Conservation (phyloP, 2,888 invertebrate species). For the Eulithis testata region DNA sequence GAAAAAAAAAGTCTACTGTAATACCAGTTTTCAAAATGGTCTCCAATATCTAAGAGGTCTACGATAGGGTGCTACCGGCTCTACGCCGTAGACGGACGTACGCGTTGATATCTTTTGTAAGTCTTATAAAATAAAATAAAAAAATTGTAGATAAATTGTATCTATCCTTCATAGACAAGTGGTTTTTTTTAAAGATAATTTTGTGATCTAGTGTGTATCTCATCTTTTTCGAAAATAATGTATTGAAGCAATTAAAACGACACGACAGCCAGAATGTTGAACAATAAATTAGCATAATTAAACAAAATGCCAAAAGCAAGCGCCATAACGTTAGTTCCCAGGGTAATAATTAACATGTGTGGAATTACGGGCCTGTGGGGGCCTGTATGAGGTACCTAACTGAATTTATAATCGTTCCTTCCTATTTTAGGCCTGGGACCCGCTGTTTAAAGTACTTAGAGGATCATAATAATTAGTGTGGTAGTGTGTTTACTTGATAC, state of each 20-base stretch:
- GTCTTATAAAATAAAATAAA: not conserved
- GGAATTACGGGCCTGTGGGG: conserved; percentile 29
- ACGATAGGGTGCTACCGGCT: conserved; percentile 2
- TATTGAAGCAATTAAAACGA: conserved; percentile 19
- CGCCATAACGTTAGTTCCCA: conserved; percentile 35
- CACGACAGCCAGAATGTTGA: conserved; percentile 16
- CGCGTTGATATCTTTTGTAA: conserved; percentile 11
- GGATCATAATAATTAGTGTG: not conserved
- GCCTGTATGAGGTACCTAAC: conserved; percentile 9
- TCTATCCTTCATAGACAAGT: too few relatives aligned
- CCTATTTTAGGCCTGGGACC: not conserved
- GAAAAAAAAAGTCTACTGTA: too few relatives aligned
- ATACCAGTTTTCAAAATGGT: not conserved
- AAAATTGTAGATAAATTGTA: not conserved
- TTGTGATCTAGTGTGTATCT: too few relatives aligned
- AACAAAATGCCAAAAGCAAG: conserved; percentile 35
- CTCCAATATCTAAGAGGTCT: not conserved
- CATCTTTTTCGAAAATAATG: not conserved
- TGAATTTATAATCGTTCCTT: conserved; percentile 19
- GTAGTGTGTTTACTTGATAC: not conserved
- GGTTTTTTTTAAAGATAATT: too few relatives aligned
- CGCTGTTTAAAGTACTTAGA: not conserved
- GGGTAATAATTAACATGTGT: conserved; percentile 37
- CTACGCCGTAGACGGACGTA: conserved; percentile 13
- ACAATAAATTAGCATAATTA: conserved; percentile 35